Evolutionary conservation across 2,888 invertebrate genomes (phyloP).

Genomic region (Ditylenchus weischeri): DNA sequence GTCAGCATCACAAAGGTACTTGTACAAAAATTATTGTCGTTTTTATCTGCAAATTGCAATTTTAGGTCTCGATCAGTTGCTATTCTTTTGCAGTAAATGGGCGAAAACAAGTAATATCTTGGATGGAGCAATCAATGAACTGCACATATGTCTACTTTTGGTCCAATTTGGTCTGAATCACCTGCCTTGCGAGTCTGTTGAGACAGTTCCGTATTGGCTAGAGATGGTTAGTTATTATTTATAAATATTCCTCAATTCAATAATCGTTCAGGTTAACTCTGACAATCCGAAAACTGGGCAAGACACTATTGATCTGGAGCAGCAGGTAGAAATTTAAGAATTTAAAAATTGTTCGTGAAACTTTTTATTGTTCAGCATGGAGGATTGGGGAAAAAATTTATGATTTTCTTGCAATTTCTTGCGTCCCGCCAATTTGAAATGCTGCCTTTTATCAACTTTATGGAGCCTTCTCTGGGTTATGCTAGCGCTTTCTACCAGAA

Average conservation of each 20-base stretch:
- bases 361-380: too few species aligned
- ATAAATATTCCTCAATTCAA: background rate
- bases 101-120: constrained; percentile 16
- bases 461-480: constrained; percentile 15
- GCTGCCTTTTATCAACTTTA: constrained; percentile 25
- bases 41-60: background rate
- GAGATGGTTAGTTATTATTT: constrained; percentile 13
- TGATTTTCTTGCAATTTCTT: constrained; percentile 27
- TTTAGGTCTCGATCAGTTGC: constrained; percentile 29
- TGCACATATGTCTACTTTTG: constrained; percentile 24
- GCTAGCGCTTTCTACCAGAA: constrained; percentile 17
- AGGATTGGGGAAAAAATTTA: constrained; percentile 25
- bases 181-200: constrained; percentile 23
- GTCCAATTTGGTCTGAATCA: constrained; percentile 25
- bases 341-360: too few species aligned
- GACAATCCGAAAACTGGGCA: background rate
- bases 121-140: constrained; percentile 18
- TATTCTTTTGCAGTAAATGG: constrained; percentile 30
- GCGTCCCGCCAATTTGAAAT: constrained; percentile 26
- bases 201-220: constrained; percentile 21
- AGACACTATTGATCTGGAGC: constrained; percentile 13
- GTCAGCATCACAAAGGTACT: constrained; percentile 21
- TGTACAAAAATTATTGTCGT: too few species aligned
- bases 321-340: constrained; percentile 12
- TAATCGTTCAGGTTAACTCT: background rate